Conservation (phyloP, 2,888 invertebrate genomes). For the Girardia tigrina region DNA sequence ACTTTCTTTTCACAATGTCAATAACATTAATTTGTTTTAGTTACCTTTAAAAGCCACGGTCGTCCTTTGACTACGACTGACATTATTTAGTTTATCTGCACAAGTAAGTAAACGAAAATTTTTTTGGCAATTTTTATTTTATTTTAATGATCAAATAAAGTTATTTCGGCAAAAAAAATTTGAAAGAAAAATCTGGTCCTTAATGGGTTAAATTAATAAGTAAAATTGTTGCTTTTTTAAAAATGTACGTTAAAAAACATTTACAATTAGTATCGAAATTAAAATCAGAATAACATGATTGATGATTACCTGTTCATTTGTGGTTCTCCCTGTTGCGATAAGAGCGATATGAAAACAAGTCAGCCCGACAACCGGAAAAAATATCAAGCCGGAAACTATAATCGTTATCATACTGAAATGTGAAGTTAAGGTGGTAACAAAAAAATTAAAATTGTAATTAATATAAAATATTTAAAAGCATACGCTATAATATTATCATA, state of each 20-base stretch:
- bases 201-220: background rate
- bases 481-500: constrained; percentile 58
- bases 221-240: too few species aligned
- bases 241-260: background rate
- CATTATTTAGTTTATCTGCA: background rate
- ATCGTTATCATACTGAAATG: constrained; percentile 38
- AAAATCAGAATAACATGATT: too few species aligned
- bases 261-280: too few species aligned
- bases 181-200: background rate
- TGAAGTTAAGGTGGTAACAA: too few species aligned
- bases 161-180: background rate
- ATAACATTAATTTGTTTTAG: background rate
- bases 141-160: background rate
- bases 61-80: background rate
- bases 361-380: constrained; percentile 84
- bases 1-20: background rate
- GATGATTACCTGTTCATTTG: constrained; percentile 70
- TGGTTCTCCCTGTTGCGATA: constrained; percentile 79
- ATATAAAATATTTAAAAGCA: constrained; percentile 38
- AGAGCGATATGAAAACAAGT: constrained; percentile 88
- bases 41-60: background rate
- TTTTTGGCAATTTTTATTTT: background rate
- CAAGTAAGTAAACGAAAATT: background rate
- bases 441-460: background rate
- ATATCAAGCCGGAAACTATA: constrained; percentile 59